These are phyloP conservation scores for Berghia stephanieae DNA, from an alignment of 1,140 invertebrate genomes.

Conservation along the genomic window DNA sequence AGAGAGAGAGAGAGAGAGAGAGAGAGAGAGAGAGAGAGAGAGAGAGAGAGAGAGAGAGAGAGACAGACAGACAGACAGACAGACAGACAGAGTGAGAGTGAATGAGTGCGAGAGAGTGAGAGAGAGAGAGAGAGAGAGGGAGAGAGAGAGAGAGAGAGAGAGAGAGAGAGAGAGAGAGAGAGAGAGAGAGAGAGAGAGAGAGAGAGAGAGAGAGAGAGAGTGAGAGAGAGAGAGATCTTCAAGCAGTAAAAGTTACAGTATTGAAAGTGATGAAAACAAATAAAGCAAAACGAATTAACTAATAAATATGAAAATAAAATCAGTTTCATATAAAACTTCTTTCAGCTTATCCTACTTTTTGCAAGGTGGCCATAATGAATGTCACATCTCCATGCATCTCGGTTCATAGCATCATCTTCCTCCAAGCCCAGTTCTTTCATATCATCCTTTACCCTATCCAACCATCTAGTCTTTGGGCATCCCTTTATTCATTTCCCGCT, in stretches of 20 bases:
- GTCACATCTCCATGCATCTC: too few species aligned
- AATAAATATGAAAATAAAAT: background rate
- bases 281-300: background rate
- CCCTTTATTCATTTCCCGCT: too few species aligned
- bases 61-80: background rate
- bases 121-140: background rate
- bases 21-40: background rate
- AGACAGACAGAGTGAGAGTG: constrained; percentile 9
- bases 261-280: background rate
- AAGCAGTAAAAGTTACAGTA: background rate
- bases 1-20: background rate
- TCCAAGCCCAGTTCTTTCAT: too few species aligned
- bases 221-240: constrained; percentile 9
- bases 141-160: background rate
- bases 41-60: background rate
- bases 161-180: background rate
- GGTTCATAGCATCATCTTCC: too few species aligned
- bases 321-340: background rate
- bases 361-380: too few species aligned
- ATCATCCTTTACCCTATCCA: too few species aligned
- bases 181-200: background rate
- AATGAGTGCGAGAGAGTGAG: background rate
- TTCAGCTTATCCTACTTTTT: background rate
- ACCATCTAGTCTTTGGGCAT: too few species aligned
- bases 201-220: background rate